Base-by-base conservation (phyloP, 2,888 invertebrate genomes). In the Synanthedon andrenaeformis region DNA sequence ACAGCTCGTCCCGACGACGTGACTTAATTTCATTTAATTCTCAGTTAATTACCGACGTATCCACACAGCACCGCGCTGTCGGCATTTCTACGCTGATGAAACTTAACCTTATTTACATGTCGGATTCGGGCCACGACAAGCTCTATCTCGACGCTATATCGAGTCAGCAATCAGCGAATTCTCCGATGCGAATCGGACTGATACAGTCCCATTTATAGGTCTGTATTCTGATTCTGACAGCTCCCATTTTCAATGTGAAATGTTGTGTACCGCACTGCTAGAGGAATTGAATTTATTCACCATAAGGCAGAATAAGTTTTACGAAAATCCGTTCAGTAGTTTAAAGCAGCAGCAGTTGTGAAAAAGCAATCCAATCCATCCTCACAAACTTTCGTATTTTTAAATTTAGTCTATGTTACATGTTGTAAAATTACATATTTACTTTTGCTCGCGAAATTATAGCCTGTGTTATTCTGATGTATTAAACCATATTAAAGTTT, bases 21-120 rank as follows among this genome's bases (percentile, higher is more conserved):
- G 63, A 76, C 78, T 79, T 75, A 79, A 78, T 82, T 45, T 45
- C 45, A 45, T 45, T 45, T 45, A 45, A 45, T 45, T 45, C 73
- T 70, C 62, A 67, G 65, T 68, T 82, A 80, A 82, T 83, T 80
- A 74, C 75, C 66, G 62, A 60, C 67, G 66, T 66, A 69, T 70
- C 64, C 63, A 60, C 69, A 35, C 45, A 45, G 45, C 45, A 6
- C 3, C 13, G 4, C 5, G 45, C 6, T 45, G 14, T 13, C 45
- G 45, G 57, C 64, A 58, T 62, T 58, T 45, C 45, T 54, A 56
- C 55, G 52, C 56, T 63, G 59, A 62, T 63, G 62, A 64, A 70
- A 69, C 65, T 59, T 62, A 69, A 68, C 64, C 67, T 64, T 69
- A 72, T 72, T 72, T 71, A 67, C 67, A 69, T 63, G 64, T 60